Conservation (phyloP, 2,113 vertebrate genomes). For the Tetrao urogallus region DNA sequence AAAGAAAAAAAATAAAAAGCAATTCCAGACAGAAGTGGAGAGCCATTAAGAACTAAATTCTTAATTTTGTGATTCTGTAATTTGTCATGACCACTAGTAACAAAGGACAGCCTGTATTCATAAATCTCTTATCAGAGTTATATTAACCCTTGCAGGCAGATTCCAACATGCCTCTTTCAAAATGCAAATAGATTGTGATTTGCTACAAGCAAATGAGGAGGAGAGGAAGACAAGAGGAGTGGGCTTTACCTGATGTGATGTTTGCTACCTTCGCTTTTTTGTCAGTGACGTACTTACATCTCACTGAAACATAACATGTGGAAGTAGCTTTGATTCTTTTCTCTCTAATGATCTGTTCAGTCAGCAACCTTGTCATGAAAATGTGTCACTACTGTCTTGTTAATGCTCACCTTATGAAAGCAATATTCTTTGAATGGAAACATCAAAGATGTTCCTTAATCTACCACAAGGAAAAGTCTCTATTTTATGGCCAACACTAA, state of each 20-base stretch:
- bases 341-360: conserved; percentile 49
- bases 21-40: not conserved
- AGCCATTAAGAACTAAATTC: not conserved
- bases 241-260: not conserved
- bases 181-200: not conserved
- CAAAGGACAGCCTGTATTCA: not conserved
- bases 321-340: conserved; percentile 36
- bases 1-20: not conserved
- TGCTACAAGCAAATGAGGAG: not conserved
- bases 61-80: not conserved
- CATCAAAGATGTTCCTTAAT: conserved; percentile 11
- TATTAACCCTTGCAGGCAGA: not conserved
- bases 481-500: not conserved
- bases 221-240: not conserved
- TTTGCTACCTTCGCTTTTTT: not conserved
- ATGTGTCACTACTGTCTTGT: not conserved
- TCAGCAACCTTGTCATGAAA: not conserved
- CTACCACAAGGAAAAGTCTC: not conserved
- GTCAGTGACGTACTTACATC: accelerated
- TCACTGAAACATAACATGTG: not conserved
- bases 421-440: conserved; percentile 6
- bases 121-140: not conserved
- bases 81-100: not conserved
- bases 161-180: not conserved
- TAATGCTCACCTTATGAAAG: conserved; percentile 15